These are phyloP conservation scores for Lytechinus pictus DNA, from an alignment of 35 echinoderm and acorn worm species.

Conservation along the genomic window DNA sequence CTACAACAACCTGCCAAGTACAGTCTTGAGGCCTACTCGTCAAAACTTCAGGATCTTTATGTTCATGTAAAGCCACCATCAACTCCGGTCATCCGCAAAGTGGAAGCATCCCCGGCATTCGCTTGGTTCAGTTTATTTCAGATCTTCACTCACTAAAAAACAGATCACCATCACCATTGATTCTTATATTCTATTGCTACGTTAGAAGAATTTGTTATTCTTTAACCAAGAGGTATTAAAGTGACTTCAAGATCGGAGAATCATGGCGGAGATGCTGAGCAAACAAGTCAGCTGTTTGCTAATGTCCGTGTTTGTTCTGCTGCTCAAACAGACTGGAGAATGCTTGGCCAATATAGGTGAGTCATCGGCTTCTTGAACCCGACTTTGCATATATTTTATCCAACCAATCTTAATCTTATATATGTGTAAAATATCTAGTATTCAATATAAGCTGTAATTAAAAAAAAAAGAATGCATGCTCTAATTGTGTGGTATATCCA, in stretches of 20 bases:
- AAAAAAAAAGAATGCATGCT: no score
- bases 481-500: no score
- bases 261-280: background rate
- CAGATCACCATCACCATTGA: background rate
- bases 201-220: background rate
- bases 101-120: no score
- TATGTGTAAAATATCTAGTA: no score
- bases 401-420: background rate
- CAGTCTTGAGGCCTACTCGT: background rate
- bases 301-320: background rate
- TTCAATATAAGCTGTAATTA: no score
- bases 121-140: no score
- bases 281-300: slow-evolving; percentile 36
- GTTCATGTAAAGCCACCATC: no score
- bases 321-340: background rate
- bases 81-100: no score
- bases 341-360: background rate
- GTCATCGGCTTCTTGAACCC: background rate
- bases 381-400: background rate
- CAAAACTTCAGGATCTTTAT: background rate
- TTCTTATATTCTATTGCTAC: background rate
- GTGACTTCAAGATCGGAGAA: background rate
- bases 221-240: background rate
- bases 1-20: background rate
- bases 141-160: no score